phyloP scores from a whole-genome alignment of 2,797 vertebrate genomes.

The Acomys russatus region DNA sequence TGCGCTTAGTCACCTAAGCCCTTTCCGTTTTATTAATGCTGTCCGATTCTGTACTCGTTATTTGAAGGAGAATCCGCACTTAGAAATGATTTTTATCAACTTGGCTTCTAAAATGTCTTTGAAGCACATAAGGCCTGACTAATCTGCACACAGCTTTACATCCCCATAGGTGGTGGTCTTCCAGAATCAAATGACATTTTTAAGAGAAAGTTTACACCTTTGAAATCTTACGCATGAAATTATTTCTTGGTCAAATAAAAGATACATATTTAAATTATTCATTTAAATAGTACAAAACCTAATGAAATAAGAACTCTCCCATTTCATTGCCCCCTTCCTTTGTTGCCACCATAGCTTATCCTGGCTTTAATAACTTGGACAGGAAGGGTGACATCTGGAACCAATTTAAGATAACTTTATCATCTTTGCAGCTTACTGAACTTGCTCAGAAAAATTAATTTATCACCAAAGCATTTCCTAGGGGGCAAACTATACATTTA shows the following conservation, averaged over 20 bases:
- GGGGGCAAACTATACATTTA: background rate
- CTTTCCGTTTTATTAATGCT: background rate
- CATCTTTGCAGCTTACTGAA: conserved; percentile 24
- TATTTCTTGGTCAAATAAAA: conserved; percentile 57
- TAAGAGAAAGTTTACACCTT: conserved; percentile 23
- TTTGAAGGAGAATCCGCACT: conserved; percentile 35
- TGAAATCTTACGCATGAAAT: conserved; percentile 56
- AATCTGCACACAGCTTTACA: background rate
- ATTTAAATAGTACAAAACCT: background rate
- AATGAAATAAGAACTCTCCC: background rate
- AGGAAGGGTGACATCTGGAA: conserved; percentile 46
- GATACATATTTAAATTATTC: conserved; percentile 53
- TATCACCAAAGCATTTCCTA: conserved; percentile 3
- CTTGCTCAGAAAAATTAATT: conserved; percentile 41
- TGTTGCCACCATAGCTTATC: background rate
- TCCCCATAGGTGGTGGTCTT: background rate
- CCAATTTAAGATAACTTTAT: conserved; percentile 45
- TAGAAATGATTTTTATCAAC: conserved; percentile 49
- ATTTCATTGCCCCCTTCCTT: background rate
- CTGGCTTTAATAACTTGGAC: conserved; percentile 44
- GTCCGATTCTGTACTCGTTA: conserved; percentile 44
- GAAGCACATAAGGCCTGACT: conserved; percentile 1
- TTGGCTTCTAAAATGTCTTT: conserved; percentile 48
- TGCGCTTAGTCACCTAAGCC: background rate
- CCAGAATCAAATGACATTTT: conserved; percentile 13